These are phyloP conservation scores for Tiliqua scincoides DNA, from an alignment of 2,113 vertebrate species.

Conservation along the genomic window DNA sequence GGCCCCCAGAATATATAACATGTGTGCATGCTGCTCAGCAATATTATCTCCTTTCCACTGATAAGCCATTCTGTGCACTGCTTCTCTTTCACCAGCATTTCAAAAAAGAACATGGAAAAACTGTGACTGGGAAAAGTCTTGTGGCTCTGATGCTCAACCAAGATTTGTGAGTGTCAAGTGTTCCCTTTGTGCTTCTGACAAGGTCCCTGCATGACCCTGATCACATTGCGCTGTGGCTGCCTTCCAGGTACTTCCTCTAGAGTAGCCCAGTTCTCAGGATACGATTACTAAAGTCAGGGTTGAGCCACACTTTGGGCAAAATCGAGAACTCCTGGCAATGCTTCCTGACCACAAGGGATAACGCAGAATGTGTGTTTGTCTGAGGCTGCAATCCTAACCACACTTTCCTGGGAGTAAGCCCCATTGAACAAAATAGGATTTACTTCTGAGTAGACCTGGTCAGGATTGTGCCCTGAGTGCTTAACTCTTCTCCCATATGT, in stretches of 20 bases:
- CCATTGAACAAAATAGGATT: too few species aligned
- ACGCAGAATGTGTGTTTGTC: background rate
- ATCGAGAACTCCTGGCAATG: background rate
- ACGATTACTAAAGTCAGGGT: background rate
- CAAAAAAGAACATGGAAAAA: constrained; percentile 48
- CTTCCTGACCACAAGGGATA: background rate
- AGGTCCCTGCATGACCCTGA: background rate
- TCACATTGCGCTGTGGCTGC: background rate
- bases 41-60: constrained; percentile 49
- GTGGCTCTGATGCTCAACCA: background rate
- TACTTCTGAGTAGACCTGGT: too few species aligned
- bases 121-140: background rate
- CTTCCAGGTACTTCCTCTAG: background rate
- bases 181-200: background rate
- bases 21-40: constrained; percentile 53
- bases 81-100: constrained; percentile 30
- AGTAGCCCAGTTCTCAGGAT: background rate
- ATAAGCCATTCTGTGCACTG: constrained; percentile 38
- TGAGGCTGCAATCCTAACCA: too few species aligned
- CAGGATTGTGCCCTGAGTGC: too few species aligned
- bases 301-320: background rate
- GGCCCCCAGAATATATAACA: constrained; percentile 25
- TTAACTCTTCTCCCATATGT: background rate
- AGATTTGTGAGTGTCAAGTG: background rate
- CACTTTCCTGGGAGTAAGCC: too few species aligned